Evolutionary conservation across 2,113 vertebrate genomes (phyloP), one percentile per base, ranked within the genome.

Genomic region (Brachyistius frenatus): DNA sequence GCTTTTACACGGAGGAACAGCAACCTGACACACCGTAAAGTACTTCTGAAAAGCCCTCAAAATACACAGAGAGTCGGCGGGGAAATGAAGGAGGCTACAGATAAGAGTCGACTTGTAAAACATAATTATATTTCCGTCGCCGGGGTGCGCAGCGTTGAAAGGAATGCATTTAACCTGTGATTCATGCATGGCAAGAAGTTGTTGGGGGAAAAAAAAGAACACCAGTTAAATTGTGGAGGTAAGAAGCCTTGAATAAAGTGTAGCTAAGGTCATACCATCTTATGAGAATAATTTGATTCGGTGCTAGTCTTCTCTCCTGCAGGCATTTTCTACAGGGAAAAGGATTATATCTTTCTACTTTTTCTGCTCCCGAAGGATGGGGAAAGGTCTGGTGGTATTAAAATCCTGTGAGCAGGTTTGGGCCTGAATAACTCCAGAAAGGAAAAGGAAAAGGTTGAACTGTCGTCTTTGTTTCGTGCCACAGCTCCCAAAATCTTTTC

Each of bases 101-200:
- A 94, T 94, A 94, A 94, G 92, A 80, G 88, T 85, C 80, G 84
- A 81, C 87, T 92, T 94, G 92, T 93, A 92, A 90, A 94, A 93
- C 92, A 94, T 93, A 93, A 95, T 94, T 95, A 93, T 93, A 91
- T 93, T 93, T 87, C 90, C 67, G 85, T 92, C 81, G 80, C 68
- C 65, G 73, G 81, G 83, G 80, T 65, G 87, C 83, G 76, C 75
- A 23, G 85, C 69, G 44, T 74, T 94, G 92, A 94, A 93, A 90
- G 88, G 87, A 92, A 86, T 78, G 88, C 90, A 86, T 94, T 91
- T 93, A 94, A 94, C 94, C 91, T 92, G 92, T 72, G 92, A 94
- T 93, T 93, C 89, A 93, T 92, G 92, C 93, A 88, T 90, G 84
- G 88, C 83, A 73, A 81, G 85, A 83, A 92, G 87, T 90, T 87